Percentiles rank a stretch among this genome's conserved stretches.
phyloP scores from a whole-genome alignment of 2,888 invertebrate species.

The Diogma glabrata region DNA sequence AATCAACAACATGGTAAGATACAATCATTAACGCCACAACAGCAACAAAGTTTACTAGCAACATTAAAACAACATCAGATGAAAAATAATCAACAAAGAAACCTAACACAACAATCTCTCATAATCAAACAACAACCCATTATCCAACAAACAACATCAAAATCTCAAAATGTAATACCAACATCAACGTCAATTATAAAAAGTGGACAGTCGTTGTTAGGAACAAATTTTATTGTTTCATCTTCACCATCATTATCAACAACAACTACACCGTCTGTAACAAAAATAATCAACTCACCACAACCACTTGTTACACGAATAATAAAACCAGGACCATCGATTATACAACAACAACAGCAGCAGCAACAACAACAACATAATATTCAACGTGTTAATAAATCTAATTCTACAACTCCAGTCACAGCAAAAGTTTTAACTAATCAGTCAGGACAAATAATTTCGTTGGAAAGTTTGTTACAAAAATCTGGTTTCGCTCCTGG shows the following conservation, averaged over 20 bases:
- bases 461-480: conserved; percentile 31
- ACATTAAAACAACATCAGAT: conserved; percentile 29
- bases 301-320: conserved; percentile 22
- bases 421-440: conserved; percentile 59
- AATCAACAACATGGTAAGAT: conserved; percentile 21
- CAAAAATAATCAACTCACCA: conserved; percentile 13
- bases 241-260: background rate
- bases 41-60: conserved; percentile 32
- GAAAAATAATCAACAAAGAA: conserved; percentile 11
- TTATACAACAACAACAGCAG: conserved; percentile 7
- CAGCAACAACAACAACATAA: background rate
- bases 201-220: conserved; percentile 3
- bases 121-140: conserved; percentile 21
- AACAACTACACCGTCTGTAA: background rate
- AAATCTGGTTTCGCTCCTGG: conserved; percentile 26
- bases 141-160: conserved; percentile 19
- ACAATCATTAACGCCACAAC: conserved; percentile 30
- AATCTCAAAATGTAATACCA: conserved; percentile 13
- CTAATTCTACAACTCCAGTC: conserved; percentile 18
- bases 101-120: conserved; percentile 16
- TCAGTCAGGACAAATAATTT: conserved; percentile 39
- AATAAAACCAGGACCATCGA: conserved; percentile 19
- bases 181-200: background rate
- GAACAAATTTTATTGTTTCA: conserved; percentile 4
- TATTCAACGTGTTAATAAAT: conserved; percentile 8